phyloP scores from a whole-genome alignment of 2,113 vertebrate species.

The Dasyprocta punctata region DNA sequence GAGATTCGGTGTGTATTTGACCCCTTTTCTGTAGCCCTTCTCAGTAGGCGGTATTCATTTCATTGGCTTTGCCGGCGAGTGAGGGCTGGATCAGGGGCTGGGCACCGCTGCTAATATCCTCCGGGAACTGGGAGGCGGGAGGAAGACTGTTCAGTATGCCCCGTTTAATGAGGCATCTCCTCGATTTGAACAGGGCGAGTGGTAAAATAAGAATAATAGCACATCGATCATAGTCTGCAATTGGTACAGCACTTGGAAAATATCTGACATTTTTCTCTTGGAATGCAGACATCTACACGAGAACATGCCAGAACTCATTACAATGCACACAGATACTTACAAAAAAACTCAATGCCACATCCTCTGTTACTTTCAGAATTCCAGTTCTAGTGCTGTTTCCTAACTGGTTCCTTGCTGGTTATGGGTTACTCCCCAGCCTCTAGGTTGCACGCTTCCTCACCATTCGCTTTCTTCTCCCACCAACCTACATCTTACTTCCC shows the following conservation, averaged over 20 bases:
- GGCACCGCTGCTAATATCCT: background rate
- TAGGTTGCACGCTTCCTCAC: background rate
- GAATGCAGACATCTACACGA: background rate
- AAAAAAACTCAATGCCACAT: background rate
- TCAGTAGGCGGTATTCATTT: background rate
- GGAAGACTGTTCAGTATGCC: background rate
- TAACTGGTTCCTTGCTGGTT: background rate
- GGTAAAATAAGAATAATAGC: background rate
- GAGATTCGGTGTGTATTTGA: accelerated
- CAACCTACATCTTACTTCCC: background rate
- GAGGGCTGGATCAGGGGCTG: background rate
- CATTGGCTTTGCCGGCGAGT: background rate
- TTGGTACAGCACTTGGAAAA: background rate
- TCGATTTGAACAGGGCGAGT: background rate
- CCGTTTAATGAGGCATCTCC: background rate
- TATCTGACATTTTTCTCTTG: background rate
- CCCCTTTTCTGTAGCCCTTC: background rate
- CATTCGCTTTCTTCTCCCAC: background rate
- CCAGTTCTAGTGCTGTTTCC: background rate
- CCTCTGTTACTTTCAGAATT: background rate
- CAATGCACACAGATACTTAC: background rate
- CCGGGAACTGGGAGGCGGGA: background rate
- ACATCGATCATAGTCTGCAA: background rate
- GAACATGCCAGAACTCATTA: background rate
- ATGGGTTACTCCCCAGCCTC: background rate